Conservation (phyloP, 2,797 vertebrate genomes). For the Cheirogaleus major region DNA sequence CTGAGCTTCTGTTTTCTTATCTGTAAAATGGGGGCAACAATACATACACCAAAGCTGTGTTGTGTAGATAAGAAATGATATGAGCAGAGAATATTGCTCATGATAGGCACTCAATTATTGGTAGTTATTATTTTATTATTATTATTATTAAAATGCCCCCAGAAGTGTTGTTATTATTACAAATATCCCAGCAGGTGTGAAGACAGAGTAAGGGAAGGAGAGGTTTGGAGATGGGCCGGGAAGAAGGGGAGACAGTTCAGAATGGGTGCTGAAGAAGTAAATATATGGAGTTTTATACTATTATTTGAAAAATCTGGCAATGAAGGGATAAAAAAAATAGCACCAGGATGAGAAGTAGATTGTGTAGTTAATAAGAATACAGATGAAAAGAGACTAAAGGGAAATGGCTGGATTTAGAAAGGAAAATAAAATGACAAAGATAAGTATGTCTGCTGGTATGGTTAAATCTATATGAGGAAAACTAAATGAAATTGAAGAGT, state of each 20-base stretch:
- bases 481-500: not conserved
- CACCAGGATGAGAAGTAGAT: not conserved
- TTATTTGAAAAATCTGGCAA: not conserved
- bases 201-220: not conserved
- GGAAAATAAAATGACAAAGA: not conserved
- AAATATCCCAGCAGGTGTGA: not conserved
- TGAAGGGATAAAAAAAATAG: not conserved
- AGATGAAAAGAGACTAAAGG: not conserved
- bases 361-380: too few relatives aligned
- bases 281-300: not conserved
- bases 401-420: conserved; percentile 3
- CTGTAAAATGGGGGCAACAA: not conserved
- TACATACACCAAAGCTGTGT: not conserved
- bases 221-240: not conserved
- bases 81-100: not conserved
- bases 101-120: not conserved
- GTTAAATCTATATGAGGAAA: not conserved
- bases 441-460: not conserved
- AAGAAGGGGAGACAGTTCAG: not conserved
- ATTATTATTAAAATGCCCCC: not conserved
- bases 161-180: not conserved
- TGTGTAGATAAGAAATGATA: not conserved
- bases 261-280: not conserved
- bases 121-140: not conserved
- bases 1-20: not conserved